Evolutionary conservation across 2,888 invertebrate species (phyloP), one percentile per base, ranked within the genome.

Genomic region (Caenorhabditis sp.): DNA sequence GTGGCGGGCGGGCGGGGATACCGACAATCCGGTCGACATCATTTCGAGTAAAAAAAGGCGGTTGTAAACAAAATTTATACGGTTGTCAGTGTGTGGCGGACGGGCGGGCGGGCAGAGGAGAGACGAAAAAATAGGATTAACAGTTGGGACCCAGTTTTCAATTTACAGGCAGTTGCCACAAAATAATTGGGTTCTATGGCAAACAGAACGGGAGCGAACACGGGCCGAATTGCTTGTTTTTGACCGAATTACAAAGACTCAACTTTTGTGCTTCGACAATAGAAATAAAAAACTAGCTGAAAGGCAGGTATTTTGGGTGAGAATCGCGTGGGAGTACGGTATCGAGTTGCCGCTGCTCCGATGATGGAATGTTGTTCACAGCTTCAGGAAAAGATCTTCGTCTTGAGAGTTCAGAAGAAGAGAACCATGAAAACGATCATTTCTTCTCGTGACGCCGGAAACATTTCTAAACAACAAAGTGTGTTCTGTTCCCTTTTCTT

Each of bases 51-150:
- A 41, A 50, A 46, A 48, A 56, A 22, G 43, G 35, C 26, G 46
- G 35, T 45, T 37, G 55, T 66, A 65, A 65, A 65, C 63, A 65
- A 52, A 52, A 52, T 52, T 35, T 52, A 52, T 50, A 50, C 48
- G 27, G 48, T 48, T 13, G 37, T 37, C 37, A n/a, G 35, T 9
- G 35, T 7, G 27, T 26, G 27, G 2, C 27, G 46, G 46, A 27
- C 13, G 8, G 15, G 8, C 26, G 30, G 7, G 22, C n/a, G 27
- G 27, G 24, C 15, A n/a, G 48, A 15, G 58, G 15, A 30, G 17
- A 63, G 17, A 65, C 45, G 52, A 9, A 39, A 55, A 65, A 66
- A 66, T 66, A 66, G 66, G 66, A 66, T 66, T 66, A 65, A 55
- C 55, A 65, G 45, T 37, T 6, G 32, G 46, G 53, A 46, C 55